Base-by-base conservation (phyloP, 2,113 vertebrate species). In the Sitta europaea region DNA sequence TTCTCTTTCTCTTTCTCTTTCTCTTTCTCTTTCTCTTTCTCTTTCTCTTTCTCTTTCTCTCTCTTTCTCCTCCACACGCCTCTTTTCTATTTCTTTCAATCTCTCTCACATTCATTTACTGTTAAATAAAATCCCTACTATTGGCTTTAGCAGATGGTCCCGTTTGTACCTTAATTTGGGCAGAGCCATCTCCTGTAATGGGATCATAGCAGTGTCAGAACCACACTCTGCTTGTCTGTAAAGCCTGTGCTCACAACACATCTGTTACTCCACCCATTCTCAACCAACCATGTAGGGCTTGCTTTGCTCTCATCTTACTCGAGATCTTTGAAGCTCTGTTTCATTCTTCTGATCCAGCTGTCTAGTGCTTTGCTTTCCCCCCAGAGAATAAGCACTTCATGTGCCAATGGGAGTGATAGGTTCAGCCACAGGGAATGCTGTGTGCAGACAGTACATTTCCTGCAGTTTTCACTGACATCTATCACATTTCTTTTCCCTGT, bases 351-450 rank as follows among this genome's bases (percentile, higher is more conserved):
- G 21, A 71, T 94, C 68, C 75, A 45, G 25, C 67, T 86, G 67
- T 83, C 90, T 90, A 63, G 77, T 67, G 33, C 25, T 93, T 48
- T 76, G 40, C 55, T 77, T 70, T 66, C 27, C 27, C 84, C 67
- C 38, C 27, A n/a, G 63, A 67, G 74, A 45, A 70, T 22, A 47
- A 53, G 57, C 63, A 77, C 53, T 86, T 86, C 50, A 77, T 88
- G 63, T 95, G 88, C 73, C 91, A 94, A 55, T 92, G 65, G 74
- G 95, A 96, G 61, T 90, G 84, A 94, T 29, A 91, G 87, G 95
- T 96, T 83, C 79, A 96, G 76, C 53, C 75, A 88, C 86, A 57
- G 91, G 85, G 92, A 94, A 77, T 95, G 93, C 94, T 91, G 38
- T 86, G 51, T 85, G n/a, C 45, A 89, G 75, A 66, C 42, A 91